These are phyloP conservation scores for Andinoacara biseriatus DNA, from an alignment of 2,113 vertebrate species.

Conservation along the genomic window DNA sequence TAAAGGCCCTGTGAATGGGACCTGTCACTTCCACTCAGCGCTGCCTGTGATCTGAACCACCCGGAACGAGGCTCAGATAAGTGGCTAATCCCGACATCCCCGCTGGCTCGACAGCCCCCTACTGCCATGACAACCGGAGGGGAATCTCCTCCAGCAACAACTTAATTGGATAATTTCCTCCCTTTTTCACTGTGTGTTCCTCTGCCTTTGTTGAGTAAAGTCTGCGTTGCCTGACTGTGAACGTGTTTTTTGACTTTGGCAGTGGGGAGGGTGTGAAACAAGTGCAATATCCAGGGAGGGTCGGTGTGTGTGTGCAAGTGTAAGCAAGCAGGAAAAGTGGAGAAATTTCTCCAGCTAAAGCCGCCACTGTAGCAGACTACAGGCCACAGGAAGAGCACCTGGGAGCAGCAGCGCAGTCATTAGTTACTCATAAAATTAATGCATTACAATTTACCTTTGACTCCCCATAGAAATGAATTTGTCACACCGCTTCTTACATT, in stretches of 20 bases:
- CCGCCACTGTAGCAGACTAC: slow-evolving; percentile 2
- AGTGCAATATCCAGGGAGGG: slow-evolving; percentile 5
- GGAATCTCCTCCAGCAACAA: slow-evolving; percentile 69
- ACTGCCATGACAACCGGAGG: slow-evolving; percentile 66
- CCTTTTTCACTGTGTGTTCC: slow-evolving; percentile 43
- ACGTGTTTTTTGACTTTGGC: slow-evolving; percentile 36
- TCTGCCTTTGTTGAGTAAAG: slow-evolving; percentile 59
- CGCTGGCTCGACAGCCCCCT: slow-evolving; percentile 54
- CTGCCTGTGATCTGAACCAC: slow-evolving; percentile 73
- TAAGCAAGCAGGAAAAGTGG: not conserved
- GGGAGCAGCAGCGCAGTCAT: not conserved
- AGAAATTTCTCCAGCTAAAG: not conserved
- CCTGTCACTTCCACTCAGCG: slow-evolving; percentile 76
- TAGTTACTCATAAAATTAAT: not conserved
- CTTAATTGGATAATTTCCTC: slow-evolving; percentile 77
- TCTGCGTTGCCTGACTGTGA: slow-evolving; percentile 41
- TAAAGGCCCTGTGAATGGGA: slow-evolving; percentile 63
- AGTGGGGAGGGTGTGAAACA: slow-evolving; percentile 15
- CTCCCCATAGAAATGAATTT: not conserved
- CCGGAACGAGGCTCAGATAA: slow-evolving; percentile 69
- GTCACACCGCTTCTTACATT: not conserved
- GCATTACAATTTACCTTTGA: not conserved
- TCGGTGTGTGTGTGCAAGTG: not conserved
- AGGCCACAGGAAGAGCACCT: slow-evolving; percentile 11
- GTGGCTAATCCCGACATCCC: slow-evolving; percentile 73